phyloP scores from a whole-genome alignment of 2,113 vertebrate genomes.

The Varanus komodoensis region DNA sequence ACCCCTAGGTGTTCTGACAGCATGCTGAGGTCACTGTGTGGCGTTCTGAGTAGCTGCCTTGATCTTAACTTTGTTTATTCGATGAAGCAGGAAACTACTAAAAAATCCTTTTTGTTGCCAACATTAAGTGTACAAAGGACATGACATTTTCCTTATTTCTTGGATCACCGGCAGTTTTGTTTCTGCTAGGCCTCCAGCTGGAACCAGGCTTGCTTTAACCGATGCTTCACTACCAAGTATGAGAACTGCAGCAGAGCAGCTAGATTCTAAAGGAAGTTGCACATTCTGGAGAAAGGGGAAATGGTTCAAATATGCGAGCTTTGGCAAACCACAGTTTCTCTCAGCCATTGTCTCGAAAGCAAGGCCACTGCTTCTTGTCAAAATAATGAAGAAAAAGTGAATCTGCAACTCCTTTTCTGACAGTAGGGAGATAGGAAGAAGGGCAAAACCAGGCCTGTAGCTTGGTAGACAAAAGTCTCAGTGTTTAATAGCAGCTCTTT shows the following conservation, averaged over 20 bases:
- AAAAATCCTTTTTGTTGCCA: neutral
- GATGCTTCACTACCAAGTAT: too few species aligned
- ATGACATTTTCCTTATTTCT: neutral
- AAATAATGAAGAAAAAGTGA: neutral
- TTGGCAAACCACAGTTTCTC: neutral
- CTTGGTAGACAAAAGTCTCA: slow-evolving; percentile 10
- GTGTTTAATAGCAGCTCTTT: slow-evolving; percentile 58
- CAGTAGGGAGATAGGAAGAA: neutral
- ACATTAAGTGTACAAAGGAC: neutral
- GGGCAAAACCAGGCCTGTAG: neutral
- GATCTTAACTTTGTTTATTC: neutral
- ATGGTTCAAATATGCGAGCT: too few species aligned
- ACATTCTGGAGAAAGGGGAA: neutral
- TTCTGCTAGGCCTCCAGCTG: neutral
- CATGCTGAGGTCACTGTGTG: neutral
- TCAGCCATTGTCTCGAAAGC: neutral
- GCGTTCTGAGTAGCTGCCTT: neutral
- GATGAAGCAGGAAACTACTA: neutral
- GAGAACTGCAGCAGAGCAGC: too few species aligned
- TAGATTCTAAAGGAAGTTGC: neutral
- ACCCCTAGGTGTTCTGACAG: too few species aligned
- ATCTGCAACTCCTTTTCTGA: neutral
- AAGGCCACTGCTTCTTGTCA: neutral
- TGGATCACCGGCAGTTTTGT: neutral
- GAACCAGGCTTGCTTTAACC: neutral